Percentiles rank a stretch among this genome's conserved stretches.
phyloP scores from a whole-genome alignment of 2,888 invertebrate genomes.

The Tillus elongatus region DNA sequence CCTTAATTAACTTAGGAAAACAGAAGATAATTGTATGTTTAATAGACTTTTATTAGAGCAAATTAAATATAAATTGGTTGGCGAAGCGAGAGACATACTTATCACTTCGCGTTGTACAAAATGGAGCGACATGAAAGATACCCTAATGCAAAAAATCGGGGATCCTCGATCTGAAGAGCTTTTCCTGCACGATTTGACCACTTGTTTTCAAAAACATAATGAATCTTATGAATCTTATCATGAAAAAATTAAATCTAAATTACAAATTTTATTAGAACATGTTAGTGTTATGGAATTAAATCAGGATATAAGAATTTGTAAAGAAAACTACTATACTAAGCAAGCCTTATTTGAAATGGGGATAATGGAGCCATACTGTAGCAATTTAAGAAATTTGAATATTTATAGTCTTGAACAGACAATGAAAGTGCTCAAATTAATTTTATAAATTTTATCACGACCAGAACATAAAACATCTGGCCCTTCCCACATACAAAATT shows the following conservation, averaged over 20 bases:
- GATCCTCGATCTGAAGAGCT: too few relatives aligned
- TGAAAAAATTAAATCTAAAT: conserved; percentile 19
- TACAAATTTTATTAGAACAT: conserved; percentile 21
- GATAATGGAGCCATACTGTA: conserved; percentile 15
- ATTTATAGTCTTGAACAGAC: conserved; percentile 14
- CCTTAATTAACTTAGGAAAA: conserved; percentile 12
- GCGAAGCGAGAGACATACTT: conserved; percentile 15
- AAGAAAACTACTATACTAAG: conserved; percentile 13
- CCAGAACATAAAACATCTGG: too few relatives aligned
- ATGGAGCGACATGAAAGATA: too few relatives aligned
- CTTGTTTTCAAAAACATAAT: conserved; percentile 15
- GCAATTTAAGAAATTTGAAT: conserved; percentile 12
- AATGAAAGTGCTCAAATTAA: conserved; percentile 15
- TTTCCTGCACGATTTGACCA: too few relatives aligned
- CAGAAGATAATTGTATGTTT: conserved; percentile 12
- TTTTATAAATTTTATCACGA: conserved; percentile 13
- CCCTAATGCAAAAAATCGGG: too few relatives aligned
- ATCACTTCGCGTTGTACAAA: too few relatives aligned
- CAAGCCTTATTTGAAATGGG: conserved; percentile 16
- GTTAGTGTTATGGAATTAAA: conserved; percentile 10
- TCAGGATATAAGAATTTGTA: conserved; percentile 9
- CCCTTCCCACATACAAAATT: too few relatives aligned
- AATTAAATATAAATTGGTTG: conserved; percentile 16
- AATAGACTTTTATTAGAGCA: too few relatives aligned
- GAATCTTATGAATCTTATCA: conserved; percentile 19